Base-by-base conservation (phyloP, 2,113 vertebrate genomes). In the Clarias batrachus region DNA sequence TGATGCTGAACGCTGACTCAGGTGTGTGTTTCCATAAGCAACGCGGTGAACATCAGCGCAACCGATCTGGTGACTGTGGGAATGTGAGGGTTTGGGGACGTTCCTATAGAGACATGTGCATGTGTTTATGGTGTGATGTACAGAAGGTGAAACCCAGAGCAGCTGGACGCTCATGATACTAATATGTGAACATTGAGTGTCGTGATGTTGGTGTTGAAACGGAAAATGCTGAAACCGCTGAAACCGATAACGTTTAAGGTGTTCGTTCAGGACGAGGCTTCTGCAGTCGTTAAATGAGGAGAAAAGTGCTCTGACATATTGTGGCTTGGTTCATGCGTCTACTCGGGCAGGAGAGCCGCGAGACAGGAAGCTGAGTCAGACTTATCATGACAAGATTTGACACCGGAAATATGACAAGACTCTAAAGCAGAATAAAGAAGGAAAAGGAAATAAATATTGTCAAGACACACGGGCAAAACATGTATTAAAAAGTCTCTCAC, bases 361-460 rank as follows among this genome's bases (percentile, higher is more conserved):
- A 81, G 30, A 56, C 65, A 68, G 66, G 30, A 70, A 70, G 68
- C 30, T 70, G 33, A 70, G 30, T 37, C 66, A 70, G 27, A 17
- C 41, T 82, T 82, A 82, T 63, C 85, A 74, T 37, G 23, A 48
- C 68, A 82, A 27, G 62, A 23, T 5, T n/a, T 85, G 65, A 19
- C 8, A 63, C 33, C 73, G 41, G 30, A 86, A 81, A 70, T 81
- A 81, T 86, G 77, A 70, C 19, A 37, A 48, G 52, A 81, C 57
- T 71, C 23, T 30, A 48, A n/a, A 33, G 19, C 37, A 41, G 68
- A 21, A 71, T 37, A 71, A 19, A 37, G 33, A 71, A 21, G 68
- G 21, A 41, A 23, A 48, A 37, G 70, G 21, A 73, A 48, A 48
- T 25, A 73, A 48, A 48, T 25, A 4, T 41, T 48, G 16, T 52